Evolutionary conservation across 2,797 vertebrate species (phyloP).

Genomic region (Pseudochirops cupreus): DNA sequence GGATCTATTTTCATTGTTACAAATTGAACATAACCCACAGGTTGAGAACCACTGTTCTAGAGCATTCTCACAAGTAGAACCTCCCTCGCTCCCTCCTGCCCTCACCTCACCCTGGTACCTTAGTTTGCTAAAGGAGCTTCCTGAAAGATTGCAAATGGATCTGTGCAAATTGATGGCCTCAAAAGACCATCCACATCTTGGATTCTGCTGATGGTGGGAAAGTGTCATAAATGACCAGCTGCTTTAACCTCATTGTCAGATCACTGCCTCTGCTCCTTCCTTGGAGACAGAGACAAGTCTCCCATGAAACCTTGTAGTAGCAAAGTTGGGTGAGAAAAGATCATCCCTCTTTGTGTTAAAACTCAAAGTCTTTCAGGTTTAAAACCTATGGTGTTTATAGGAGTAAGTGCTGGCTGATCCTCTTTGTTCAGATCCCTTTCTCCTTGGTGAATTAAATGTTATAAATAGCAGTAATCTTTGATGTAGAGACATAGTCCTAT

Average conservation of each 20-base stretch:
- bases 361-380: constrained; percentile 41
- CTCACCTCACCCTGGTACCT: not conserved
- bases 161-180: constrained; percentile 41
- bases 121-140: not conserved
- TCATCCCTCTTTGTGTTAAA: constrained; percentile 53
- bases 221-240: constrained; percentile 7
- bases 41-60: constrained; percentile 6
- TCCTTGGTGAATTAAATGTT: constrained; percentile 45
- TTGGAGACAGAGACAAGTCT: not conserved
- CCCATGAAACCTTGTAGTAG: constrained; percentile 41
- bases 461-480: constrained; percentile 47
- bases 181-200: constrained; percentile 47
- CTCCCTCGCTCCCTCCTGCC: not conserved
- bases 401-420: constrained; percentile 19
- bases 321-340: constrained; percentile 26
- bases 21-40: too few species aligned
- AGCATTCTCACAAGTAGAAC: constrained; percentile 20
- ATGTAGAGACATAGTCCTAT: not conserved
- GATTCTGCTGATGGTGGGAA: constrained; percentile 3
- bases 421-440: constrained; percentile 26
- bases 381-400: constrained; percentile 22
- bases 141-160: not conserved
- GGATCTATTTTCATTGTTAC: too few species aligned
- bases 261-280: constrained; percentile 6
- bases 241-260: constrained; percentile 23